Conservation (phyloP, 2,888 invertebrate genomes). For the Celastrina argiolus region DNA sequence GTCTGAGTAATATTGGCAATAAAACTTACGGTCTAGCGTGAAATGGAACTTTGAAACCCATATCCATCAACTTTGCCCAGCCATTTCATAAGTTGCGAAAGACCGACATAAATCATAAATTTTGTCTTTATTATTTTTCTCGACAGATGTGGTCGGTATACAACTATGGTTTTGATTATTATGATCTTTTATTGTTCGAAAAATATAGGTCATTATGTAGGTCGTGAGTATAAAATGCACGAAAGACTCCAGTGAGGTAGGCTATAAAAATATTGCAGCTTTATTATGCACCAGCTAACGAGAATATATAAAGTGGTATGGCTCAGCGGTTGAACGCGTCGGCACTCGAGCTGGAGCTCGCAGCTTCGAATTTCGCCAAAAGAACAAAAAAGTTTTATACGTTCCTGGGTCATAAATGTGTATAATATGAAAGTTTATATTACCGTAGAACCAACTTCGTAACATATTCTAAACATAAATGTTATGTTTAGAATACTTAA, state of each 20-base stretch:
- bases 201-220: slow-evolving; percentile 1
- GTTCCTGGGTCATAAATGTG: not conserved
- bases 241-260: not conserved
- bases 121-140: not conserved
- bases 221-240: slow-evolving; percentile 8
- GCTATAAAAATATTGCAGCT: slow-evolving; percentile 11
- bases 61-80: slow-evolving; percentile 7
- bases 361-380: too few relatives aligned
- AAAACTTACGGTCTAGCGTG: slow-evolving; percentile 11
- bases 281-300: slow-evolving; percentile 6
- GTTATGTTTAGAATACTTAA: too few relatives aligned
- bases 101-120: slow-evolving; percentile 1
- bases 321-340: too few relatives aligned
- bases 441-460: too few relatives aligned
- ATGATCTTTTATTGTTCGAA: not conserved
- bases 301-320: not conserved
- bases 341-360: too few relatives aligned
- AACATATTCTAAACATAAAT: too few relatives aligned
- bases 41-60: not conserved
- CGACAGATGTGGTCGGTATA: not conserved
- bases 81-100: not conserved
- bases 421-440: too few relatives aligned
- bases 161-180: not conserved
- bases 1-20: not conserved
- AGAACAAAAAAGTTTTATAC: not conserved